Evolutionary conservation across 2,888 invertebrate genomes (phyloP), one percentile per base, ranked within the genome.

Genomic region (Rosalia funebris): DNA sequence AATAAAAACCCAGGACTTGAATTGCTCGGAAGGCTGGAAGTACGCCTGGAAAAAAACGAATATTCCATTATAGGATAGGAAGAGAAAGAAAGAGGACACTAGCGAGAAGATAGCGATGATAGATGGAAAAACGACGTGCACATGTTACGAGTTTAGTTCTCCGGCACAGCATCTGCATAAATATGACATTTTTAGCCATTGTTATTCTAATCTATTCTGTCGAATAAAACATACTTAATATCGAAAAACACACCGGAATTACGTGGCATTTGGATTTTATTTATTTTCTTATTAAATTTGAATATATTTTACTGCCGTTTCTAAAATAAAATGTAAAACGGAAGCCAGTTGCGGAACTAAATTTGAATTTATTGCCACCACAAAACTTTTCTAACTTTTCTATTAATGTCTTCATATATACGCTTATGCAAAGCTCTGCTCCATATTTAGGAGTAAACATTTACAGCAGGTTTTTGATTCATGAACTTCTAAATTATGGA

Each of bases 101-200:
- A 20, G 48, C 36, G 45, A 36, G 55, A 20, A 44, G 55, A 74
- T 75, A 72, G 70, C 65, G 70, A 74, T 74, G 73, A 75, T 74
- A 71, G 69, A 76, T 76, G 75, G 66, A 71, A 64, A 66, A 72
- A 72, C 61, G 70, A 72, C 74, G 75, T 73, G 74, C 75, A 75
- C 71, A 72, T 74, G 73, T 72, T 72, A 58, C 67, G 57, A 59
- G 61, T 50, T 57, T 65, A 69, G 64, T 69, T 72, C 67, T 61
- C 71, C 63, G 64, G 55, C 61, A 53, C 45, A 11, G 32, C 66
- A 71, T 70, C 68, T 72, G 69, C 71, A 74, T 73, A 71, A 72
- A 71, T 72, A 71, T 71, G 69, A 71, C 72, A 68, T 74, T 74
- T 70, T 45, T 54, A 45, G 44, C 44, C 54, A 54, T 55, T 55